Base-by-base conservation (phyloP, 2,797 vertebrate genomes). In the Catostomus latipinnis region DNA sequence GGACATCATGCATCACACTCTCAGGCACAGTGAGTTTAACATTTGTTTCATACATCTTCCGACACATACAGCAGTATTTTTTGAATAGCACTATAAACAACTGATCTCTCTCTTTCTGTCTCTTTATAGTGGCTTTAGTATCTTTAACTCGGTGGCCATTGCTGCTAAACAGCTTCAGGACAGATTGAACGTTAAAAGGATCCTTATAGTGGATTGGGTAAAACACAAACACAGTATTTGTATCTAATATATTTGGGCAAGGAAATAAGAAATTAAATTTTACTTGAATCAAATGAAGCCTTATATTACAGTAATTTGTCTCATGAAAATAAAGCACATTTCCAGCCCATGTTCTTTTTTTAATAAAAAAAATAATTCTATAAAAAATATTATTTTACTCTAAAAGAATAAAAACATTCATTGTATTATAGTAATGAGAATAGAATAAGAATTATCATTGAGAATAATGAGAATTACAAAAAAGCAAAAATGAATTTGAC, bases 151-250 rank as follows among this genome's bases (percentile, higher is more conserved):
- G 0, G 96, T 98, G 90, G 96, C 96, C 71, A 94, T 98, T 0
- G 96, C 97, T 5, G 96, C 96, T 83, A 93, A 95, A 89, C 96
- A 97, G 91, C 95, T 98, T 80, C 96, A 96, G 46, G 91, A 95
- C 18, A 95, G 93, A 71, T 92, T 94, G 87, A 94, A 94, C 2
- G 92, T 96, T 81, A 87, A 89, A 92, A 97, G 95, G 91, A 96
- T 98, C 87, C 96, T 98, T 84, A 97, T 98, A 2, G 94, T 98
- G 73, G 96, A 98, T 92, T 98, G 97, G 97, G 97, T 98, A 83
- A 94, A 81, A 78, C 54, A 80, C 63, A 73, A 76, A 76, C 58
- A 34, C 34, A 34, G 34, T 34, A 22, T 2, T 57, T 57, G n/a
- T 2, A 53, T 53, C 5, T 53, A 4, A 53, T 53, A 53, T 53